phyloP scores from a whole-genome alignment of 2,888 invertebrate species.

The Micropterix aruncella region DNA sequence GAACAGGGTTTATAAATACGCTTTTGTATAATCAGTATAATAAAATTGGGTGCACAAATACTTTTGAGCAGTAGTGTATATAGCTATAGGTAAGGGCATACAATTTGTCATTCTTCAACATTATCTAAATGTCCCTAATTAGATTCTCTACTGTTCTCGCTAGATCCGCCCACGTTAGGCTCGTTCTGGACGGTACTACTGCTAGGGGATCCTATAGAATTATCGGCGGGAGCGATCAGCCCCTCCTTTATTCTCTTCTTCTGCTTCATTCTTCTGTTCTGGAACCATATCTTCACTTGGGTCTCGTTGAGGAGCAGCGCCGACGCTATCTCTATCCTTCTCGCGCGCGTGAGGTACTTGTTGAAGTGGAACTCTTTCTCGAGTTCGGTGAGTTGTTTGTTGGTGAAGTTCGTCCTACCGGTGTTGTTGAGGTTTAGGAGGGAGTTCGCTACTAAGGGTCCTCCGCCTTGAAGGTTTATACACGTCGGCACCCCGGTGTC shows the following conservation, averaged over 20 bases:
- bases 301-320: constrained; percentile 94
- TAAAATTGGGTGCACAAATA: too few relatives aligned
- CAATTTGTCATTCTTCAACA: too few relatives aligned
- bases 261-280: constrained; percentile 96
- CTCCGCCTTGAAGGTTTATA: constrained; percentile 27
- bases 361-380: constrained; percentile 99
- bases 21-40: too few relatives aligned
- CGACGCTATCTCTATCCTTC: constrained; percentile 95
- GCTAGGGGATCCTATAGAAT: constrained; percentile 37
- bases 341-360: constrained; percentile 92
- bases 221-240: constrained; percentile 42
- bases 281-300: constrained; percentile 98
- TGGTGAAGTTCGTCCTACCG: constrained; percentile 97
- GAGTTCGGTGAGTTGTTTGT: constrained; percentile 96
- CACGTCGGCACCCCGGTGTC: constrained; percentile 17
- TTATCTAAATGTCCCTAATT: too few relatives aligned
- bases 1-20: too few relatives aligned
- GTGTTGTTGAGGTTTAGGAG: constrained; percentile 57
- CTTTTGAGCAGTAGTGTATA: too few relatives aligned
- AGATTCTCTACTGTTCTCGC: constrained; percentile 62
- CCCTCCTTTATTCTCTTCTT: constrained; percentile 95
- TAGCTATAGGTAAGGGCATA: too few relatives aligned
- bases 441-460: constrained; percentile 32
- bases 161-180: constrained; percentile 32
- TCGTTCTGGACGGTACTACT: constrained; percentile 24